Conservation (phyloP, 2,888 invertebrate species). For the Eremobia ochroleuca region DNA sequence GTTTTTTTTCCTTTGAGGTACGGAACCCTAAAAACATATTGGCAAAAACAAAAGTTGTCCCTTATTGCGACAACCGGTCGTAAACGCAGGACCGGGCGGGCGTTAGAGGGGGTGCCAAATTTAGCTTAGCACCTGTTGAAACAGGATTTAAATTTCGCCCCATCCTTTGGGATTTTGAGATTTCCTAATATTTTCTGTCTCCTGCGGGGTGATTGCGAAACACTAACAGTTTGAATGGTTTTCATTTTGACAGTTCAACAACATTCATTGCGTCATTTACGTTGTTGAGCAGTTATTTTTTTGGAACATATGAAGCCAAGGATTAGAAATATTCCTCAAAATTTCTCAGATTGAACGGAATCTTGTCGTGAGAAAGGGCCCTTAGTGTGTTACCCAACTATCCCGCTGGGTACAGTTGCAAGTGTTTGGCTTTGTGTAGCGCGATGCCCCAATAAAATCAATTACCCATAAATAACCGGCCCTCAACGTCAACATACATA, state of each 20-base stretch:
- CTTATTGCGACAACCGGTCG: constrained; percentile 5
- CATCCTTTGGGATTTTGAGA: not conserved
- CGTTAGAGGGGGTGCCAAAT: not conserved
- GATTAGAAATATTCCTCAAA: too few species aligned
- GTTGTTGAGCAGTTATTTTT: not conserved
- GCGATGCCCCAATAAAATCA: not conserved
- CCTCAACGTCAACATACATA: constrained; percentile 4
- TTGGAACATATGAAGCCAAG: too few species aligned
- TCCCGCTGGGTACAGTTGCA: not conserved
- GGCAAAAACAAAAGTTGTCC: constrained; percentile 13
- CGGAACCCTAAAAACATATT: too few species aligned
- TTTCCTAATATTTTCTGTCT: not conserved
- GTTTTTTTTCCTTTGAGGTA: too few species aligned
- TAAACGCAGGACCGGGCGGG: constrained; percentile 1
- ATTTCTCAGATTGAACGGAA: too few species aligned
- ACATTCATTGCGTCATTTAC: not conserved
- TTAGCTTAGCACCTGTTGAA: constrained; percentile 17
- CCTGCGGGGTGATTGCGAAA: not conserved
- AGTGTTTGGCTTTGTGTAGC: not conserved
- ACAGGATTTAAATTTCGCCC: not conserved
- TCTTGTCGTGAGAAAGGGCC: too few species aligned
- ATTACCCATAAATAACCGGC: too few species aligned
- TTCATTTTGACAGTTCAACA: not conserved
- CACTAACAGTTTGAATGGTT: not conserved
- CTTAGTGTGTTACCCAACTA: too few species aligned